Conservation (phyloP, 2,888 invertebrate genomes). For the Tortrix viridana region DNA sequence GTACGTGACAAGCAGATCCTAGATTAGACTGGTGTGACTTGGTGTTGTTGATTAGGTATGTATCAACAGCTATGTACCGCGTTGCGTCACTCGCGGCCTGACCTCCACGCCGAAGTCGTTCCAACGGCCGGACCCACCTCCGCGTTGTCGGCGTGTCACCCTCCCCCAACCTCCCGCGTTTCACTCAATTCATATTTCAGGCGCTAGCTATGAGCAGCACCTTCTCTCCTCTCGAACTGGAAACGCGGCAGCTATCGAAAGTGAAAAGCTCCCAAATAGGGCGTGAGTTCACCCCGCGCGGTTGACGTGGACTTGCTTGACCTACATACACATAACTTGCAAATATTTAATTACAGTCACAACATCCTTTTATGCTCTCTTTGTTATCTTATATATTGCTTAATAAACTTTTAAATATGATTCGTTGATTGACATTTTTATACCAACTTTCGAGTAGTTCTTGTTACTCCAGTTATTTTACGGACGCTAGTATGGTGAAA, state of each 20-base stretch:
- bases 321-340: constrained; percentile 44
- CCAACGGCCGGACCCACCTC: constrained; percentile 41
- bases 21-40: constrained; percentile 25
- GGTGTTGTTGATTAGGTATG: constrained; percentile 42
- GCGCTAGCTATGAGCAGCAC: constrained; percentile 42
- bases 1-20: constrained; percentile 23
- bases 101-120: constrained; percentile 46
- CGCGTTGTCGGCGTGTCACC: constrained; percentile 36
- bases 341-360: constrained; percentile 21
- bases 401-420: no score
- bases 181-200: constrained; percentile 47
- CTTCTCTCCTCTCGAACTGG: constrained; percentile 39
- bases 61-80: constrained; percentile 21
- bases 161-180: constrained; percentile 41
- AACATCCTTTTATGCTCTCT: constrained; percentile 8
- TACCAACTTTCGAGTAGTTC: no score
- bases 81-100: constrained; percentile 48
- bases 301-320: constrained; percentile 42
- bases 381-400: no score
- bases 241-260: constrained; percentile 44
- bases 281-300: constrained; percentile 41
- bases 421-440: no score
- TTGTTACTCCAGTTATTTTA: no score
- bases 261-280: constrained; percentile 48
- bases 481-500: no score